Conservation (phyloP, 2,888 invertebrate genomes). For the Amiota communis region DNA sequence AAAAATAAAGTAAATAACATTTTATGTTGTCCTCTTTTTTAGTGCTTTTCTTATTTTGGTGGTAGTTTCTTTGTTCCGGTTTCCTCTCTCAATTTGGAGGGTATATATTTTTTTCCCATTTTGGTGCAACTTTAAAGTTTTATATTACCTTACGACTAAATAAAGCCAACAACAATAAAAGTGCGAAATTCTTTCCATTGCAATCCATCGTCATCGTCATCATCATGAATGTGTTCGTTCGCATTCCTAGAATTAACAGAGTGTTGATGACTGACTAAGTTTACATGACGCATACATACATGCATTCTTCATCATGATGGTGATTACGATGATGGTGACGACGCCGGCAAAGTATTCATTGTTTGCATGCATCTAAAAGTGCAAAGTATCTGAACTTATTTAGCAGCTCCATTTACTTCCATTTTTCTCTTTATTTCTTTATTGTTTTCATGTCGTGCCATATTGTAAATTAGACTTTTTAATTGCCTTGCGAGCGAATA, state of each 20-base stretch:
- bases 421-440: neutral
- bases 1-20: neutral
- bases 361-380: neutral
- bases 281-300: constrained; percentile 12
- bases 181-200: constrained; percentile 11
- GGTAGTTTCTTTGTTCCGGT: too few relatives aligned
- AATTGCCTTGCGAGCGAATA: neutral
- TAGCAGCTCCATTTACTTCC: neutral
- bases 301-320: too few relatives aligned
- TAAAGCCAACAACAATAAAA: neutral
- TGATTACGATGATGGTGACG: neutral
- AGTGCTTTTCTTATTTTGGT: too few relatives aligned
- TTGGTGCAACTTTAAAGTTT: too few relatives aligned
- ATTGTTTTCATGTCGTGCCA: constrained; percentile 4
- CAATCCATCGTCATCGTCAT: too few relatives aligned
- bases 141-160: too few relatives aligned
- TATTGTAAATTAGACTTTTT: constrained; percentile 24
- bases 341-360: neutral
- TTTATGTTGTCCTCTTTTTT: too few relatives aligned
- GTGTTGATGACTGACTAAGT: neutral
- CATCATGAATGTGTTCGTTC: neutral
- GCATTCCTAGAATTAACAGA: neutral
- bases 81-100: too few relatives aligned
- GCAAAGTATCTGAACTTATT: neutral
- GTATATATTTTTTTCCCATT: neutral